These are phyloP conservation scores for Lepidurus couesii DNA, from an alignment of 1,140 invertebrate species.

Conservation along the genomic window DNA sequence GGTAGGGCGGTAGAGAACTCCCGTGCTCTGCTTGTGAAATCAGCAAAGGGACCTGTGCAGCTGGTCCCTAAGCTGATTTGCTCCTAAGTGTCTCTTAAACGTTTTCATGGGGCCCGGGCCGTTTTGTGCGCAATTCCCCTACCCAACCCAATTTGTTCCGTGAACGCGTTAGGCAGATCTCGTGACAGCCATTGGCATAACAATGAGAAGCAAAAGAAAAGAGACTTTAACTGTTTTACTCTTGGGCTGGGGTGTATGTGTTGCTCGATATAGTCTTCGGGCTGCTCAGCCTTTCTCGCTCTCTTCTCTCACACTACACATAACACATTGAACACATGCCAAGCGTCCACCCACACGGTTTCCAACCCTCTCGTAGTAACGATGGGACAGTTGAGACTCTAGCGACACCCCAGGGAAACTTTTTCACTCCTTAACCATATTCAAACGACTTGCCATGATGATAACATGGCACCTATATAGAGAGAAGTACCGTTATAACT, in stretches of 20 bases:
- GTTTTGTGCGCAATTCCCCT: slow-evolving; percentile 16
- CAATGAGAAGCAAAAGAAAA: not conserved
- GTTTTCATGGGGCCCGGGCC: slow-evolving; percentile 12
- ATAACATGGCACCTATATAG: not conserved
- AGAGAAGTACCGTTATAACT: too few species aligned
- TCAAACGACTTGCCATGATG: not conserved
- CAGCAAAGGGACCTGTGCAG: slow-evolving; percentile 17
- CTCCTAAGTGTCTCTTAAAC: slow-evolving; percentile 22
- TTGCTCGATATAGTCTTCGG: too few species aligned
- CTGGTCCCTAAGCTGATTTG: slow-evolving; percentile 21
- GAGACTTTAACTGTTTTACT: not conserved
- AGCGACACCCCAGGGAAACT: not conserved
- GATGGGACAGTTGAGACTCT: not conserved
- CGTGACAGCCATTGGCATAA: slow-evolving; percentile 21
- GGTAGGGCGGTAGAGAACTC: not conserved
- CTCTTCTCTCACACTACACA: not conserved
- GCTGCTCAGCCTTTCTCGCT: too few species aligned
- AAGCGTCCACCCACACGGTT: not conserved
- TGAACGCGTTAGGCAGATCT: slow-evolving; percentile 21
- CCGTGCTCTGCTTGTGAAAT: slow-evolving; percentile 16
- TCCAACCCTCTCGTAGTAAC: not conserved
- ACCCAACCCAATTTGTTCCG: slow-evolving; percentile 21
- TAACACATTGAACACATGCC: not conserved
- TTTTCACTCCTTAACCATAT: not conserved
- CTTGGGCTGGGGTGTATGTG: not conserved